phyloP scores from a whole-genome alignment of 2,888 invertebrate genomes.

The Busseola fusca region DNA sequence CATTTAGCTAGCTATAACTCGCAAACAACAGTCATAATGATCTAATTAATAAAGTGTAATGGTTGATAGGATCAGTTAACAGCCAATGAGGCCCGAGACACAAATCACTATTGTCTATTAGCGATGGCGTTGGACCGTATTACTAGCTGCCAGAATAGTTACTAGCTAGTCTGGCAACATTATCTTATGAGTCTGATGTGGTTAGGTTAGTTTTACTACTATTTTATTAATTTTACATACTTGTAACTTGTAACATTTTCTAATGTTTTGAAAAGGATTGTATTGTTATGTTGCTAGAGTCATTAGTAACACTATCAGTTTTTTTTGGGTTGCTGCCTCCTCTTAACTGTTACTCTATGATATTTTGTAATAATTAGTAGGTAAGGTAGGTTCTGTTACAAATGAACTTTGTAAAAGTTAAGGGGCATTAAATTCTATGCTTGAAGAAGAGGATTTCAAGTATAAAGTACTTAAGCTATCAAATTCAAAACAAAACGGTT shows the following conservation, averaged over 20 bases:
- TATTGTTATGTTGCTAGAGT: neutral
- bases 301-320: neutral
- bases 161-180: conserved; percentile 1
- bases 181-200: neutral
- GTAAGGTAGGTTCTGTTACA: neutral
- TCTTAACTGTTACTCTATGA: neutral
- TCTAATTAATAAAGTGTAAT: conserved; percentile 50
- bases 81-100: conserved; percentile 45
- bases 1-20: neutral
- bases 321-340: neutral
- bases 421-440: neutral
- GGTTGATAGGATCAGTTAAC: conserved; percentile 50
- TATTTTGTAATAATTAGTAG: neutral
- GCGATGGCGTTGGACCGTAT: conserved; percentile 43
- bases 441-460: conserved; percentile 12
- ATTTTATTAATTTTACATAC: neutral
- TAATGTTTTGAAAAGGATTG: neutral
- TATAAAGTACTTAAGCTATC: conserved; percentile 8
- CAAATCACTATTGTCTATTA: conserved; percentile 55
- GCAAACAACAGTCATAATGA: conserved; percentile 23
- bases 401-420: conserved; percentile 15
- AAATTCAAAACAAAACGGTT: neutral
- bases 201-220: neutral
- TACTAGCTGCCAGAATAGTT: conserved; percentile 37
- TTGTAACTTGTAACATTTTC: neutral